Percentiles rank a stretch among this genome's conserved stretches.
Conservation (phyloP, 2,888 invertebrate genomes). For the Ophioninae sp. region DNA sequence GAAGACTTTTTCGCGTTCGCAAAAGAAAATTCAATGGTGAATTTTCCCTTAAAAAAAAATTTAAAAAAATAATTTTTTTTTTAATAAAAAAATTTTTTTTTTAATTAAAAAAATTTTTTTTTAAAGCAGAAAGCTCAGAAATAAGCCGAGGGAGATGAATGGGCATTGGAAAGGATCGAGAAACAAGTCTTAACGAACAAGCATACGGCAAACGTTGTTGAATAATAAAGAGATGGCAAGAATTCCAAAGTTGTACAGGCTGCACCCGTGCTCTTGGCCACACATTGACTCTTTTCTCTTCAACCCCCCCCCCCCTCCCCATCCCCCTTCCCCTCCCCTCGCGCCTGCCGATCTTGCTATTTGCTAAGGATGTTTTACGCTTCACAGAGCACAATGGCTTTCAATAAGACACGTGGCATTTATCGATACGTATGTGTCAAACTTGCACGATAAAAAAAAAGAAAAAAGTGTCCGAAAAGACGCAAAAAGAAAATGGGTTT, state of each 20-base stretch:
- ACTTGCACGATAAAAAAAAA: not conserved
- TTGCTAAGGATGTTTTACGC: conserved; percentile 65
- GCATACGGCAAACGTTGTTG: conserved; percentile 32
- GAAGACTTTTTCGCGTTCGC: not conserved
- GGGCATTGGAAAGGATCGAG: conserved; percentile 24
- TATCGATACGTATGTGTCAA: conserved; percentile 11
- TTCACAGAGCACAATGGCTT: conserved; percentile 64
- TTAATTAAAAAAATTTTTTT: no score
- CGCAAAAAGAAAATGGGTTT: no score
- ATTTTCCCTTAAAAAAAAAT: not conserved
- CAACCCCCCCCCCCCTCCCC: not conserved
- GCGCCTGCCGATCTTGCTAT: conserved; percentile 40
- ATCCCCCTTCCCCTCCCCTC: conserved; percentile 6
- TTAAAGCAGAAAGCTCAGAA: no score
- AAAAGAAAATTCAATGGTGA: not conserved
- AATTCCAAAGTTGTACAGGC: conserved; percentile 4
- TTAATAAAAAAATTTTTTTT: no score
- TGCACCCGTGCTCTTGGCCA: conserved; percentile 1
- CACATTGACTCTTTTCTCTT: not conserved
- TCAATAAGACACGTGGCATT: conserved; percentile 42
- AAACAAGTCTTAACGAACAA: conserved; percentile 21
- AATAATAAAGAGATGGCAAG: conserved; percentile 55
- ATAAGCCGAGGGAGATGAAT: conserved; percentile 6
- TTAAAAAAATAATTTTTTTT: no score
- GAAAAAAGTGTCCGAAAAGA: no score